Percentiles rank a stretch among this genome's conserved stretches.
phyloP scores from a whole-genome alignment of 1,140 invertebrate species.

The Pogonomyrmex californicus region DNA sequence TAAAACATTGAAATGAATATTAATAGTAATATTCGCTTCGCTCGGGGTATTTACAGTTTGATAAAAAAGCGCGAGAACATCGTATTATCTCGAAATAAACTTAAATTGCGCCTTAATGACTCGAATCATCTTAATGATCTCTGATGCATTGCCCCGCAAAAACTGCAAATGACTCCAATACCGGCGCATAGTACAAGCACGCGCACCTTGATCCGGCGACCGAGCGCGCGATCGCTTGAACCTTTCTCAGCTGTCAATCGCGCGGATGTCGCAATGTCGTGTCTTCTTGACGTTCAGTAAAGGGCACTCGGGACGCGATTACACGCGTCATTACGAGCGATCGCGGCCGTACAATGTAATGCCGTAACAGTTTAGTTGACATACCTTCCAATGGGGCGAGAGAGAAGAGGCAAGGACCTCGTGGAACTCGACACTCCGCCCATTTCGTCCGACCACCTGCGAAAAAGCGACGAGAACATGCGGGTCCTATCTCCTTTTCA shows the following conservation, averaged over 20 bases:
- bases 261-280: neutral
- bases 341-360: conserved; percentile 12
- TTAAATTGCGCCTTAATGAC: neutral
- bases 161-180: neutral
- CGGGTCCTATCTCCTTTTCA: conserved; percentile 80
- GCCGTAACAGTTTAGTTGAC: neutral
- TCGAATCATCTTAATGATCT: neutral
- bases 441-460: conserved; percentile 76
- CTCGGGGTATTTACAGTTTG: neutral
- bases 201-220: conserved; percentile 14
- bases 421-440: conserved; percentile 60
- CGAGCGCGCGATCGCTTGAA: conserved; percentile 3
- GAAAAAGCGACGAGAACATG: conserved; percentile 78
- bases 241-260: conserved; percentile 26
- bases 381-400: conserved; percentile 25
- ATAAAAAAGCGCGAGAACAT: neutral
- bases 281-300: neutral
- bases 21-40: neutral
- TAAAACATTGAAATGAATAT: conserved; percentile 8
- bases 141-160: neutral
- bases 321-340: conserved; percentile 6
- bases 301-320: conserved; percentile 3
- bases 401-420: neutral
- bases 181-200: conserved; percentile 9
- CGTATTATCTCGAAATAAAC: neutral